phyloP scores from a whole-genome alignment of 2,797 vertebrate species.

The Sebastes glaucus region DNA sequence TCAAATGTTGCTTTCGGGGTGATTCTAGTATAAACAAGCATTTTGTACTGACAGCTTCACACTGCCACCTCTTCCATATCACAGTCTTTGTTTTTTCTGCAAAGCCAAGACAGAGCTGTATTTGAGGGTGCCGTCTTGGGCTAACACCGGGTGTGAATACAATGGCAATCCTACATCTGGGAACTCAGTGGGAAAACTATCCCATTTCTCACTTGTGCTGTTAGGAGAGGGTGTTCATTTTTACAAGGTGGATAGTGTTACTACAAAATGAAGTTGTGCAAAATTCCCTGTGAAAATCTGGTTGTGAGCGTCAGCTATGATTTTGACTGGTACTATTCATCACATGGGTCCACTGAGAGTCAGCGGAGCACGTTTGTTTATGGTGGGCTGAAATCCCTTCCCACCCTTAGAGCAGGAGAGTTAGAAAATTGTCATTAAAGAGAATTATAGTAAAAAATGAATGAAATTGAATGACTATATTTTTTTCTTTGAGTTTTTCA shows the following conservation, averaged over 20 bases:
- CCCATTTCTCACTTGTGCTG: conserved; percentile 79
- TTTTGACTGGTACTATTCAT: conserved; percentile 75
- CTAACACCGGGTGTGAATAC: conserved; percentile 74
- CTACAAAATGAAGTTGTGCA: conserved; percentile 76
- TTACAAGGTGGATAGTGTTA: conserved; percentile 81
- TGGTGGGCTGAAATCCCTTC: conserved; percentile 56
- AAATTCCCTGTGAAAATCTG: conserved; percentile 78
- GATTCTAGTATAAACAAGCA: conserved; percentile 71
- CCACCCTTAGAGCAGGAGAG: conserved; percentile 36
- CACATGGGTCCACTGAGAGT: conserved; percentile 65
- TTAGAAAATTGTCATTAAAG: conserved; percentile 21
- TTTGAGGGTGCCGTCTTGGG: conserved; percentile 66
- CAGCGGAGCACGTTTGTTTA: conserved; percentile 60
- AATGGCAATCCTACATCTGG: conserved; percentile 79
- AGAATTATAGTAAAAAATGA: neutral
- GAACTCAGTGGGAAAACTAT: conserved; percentile 83
- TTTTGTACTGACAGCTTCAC: conserved; percentile 63
- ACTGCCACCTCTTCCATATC: conserved; percentile 68
- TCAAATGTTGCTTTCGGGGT: conserved; percentile 52
- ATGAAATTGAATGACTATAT: neutral
- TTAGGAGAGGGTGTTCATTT: conserved; percentile 77
- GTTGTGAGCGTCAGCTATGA: conserved; percentile 57
- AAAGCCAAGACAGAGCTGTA: conserved; percentile 64
- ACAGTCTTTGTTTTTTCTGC: conserved; percentile 71
- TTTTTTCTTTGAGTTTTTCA: neutral